Base-by-base conservation (phyloP, 1,140 invertebrate genomes). In the Cardiocondyla obscurior region DNA sequence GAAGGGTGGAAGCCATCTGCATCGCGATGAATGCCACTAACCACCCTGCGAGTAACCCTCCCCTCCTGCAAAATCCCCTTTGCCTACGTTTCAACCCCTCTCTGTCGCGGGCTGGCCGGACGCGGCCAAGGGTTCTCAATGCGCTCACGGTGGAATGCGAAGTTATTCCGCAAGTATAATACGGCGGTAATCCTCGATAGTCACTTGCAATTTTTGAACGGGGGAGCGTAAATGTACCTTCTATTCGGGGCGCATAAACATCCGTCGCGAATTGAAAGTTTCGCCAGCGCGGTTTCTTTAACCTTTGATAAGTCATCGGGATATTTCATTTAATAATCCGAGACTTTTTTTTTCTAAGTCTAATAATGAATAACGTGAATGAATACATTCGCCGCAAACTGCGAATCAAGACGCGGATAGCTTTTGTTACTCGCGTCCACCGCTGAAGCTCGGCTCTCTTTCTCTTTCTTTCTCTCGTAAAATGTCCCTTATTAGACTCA, bases 1-100 rank as follows among this genome's bases (percentile, higher is more conserved):
- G 90, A 91, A 90, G 92, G 91, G 90, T 92, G 91, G 91, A 92
- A 93, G 90, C 93, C 93, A 94, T 93, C 92, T 93, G 93, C 93
- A 94, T 94, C 92, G 90, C 91, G 88, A 94, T 94, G 92, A 93
- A 94, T 94, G 92, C 92, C 87, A 86, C 86, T 87, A 85, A 85
- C 84, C 89, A 89, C 88, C 87, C 87, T 89, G 65, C 84, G 69
- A 88, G 81, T 83, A 85, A 65, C 84, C 53, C 82, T 83, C 88
- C 87, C 67, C 85, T 74, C 85, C 84, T 84, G 77, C 74, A 85
- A 87, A 90, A 89, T 70, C 86, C 90, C 88, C 88, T 79, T 88
- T 72, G 67, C 91, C 92, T 90, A 90, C 91, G 77, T 88, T 90
- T 90, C 88, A 91, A 91, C 91, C 91, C 92, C 91, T 92, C 83